Conservation (phyloP, 2,888 invertebrate species). For the Onthophagus sagittarius region DNA sequence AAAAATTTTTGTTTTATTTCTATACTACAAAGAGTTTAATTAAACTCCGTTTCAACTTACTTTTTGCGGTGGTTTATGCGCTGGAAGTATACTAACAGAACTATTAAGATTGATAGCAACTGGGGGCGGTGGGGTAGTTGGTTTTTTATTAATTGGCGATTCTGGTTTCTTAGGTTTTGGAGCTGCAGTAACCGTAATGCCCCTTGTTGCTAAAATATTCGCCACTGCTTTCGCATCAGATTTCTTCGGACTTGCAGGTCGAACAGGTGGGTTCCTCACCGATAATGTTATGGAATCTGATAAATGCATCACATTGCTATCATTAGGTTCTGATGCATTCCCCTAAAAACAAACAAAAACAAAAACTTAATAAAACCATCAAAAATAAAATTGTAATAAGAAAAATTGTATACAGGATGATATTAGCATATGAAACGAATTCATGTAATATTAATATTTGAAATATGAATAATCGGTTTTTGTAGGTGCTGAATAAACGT, state of each 20-base stretch:
- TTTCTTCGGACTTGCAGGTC: constrained; percentile 52
- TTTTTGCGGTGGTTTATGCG: constrained; percentile 33
- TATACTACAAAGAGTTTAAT: not conserved
- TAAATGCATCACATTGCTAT: constrained; percentile 59
- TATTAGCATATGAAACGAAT: no score
- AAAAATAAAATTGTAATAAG: not conserved
- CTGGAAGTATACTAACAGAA: constrained; percentile 60
- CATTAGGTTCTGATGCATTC: constrained; percentile 44
- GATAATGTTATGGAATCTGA: constrained; percentile 72
- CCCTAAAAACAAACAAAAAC: constrained; percentile 32
- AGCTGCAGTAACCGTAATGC: constrained; percentile 72
- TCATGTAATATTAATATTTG: no score
- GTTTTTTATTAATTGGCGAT: constrained; percentile 44
- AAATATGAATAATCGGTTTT: no score
- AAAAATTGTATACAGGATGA: no score
- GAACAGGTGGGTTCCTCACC: constrained; percentile 51
- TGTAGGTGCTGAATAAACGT: no score
- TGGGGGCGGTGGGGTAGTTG: constrained; percentile 45
- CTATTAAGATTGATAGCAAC: constrained; percentile 57
- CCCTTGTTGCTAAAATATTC: constrained; percentile 70
- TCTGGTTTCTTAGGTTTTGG: constrained; percentile 47
- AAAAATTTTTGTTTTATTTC: no score
- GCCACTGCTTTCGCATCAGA: constrained; percentile 74
- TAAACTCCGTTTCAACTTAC: constrained; percentile 1
- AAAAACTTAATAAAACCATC: not conserved